Evolutionary conservation across 2,113 vertebrate species (phyloP), one percentile per base, ranked within the genome.

Genomic region (Perca flavescens): DNA sequence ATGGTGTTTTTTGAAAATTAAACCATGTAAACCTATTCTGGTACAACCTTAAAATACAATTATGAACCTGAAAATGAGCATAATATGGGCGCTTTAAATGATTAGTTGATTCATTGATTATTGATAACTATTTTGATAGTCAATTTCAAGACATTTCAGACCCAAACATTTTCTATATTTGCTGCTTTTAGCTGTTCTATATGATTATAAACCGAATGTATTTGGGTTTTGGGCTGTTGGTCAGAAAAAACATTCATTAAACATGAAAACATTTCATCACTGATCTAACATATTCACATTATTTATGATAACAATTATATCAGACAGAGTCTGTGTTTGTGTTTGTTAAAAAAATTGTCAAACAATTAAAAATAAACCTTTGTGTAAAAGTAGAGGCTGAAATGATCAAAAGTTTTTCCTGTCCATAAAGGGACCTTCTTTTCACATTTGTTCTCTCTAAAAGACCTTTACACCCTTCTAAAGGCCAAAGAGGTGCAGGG

Each of bases 361-460:
- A n/a, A n/a, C n/a, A n/a, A n/a, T n/a, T n/a, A n/a, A 89, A 91
- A 93, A 88, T 77, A 85, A 90, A 79, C 85, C 73, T 85, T 90
- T 92, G 89, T 92, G n/a, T n/a, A n/a, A n/a, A n/a, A n/a, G n/a
- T n/a, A n/a, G n/a, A n/a, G n/a, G n/a, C n/a, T n/a, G n/a, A n/a
- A n/a, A n/a, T n/a, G n/a, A n/a, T n/a, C n/a, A n/a, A n/a, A n/a
- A n/a, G n/a, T n/a, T n/a, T 36, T 40, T 63, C 68, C 62, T 54
- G 52, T 61, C 61, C 65, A 83, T 82, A 86, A 84, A 86, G 77
- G 78, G 76, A 84, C 58, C 68, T 43, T 72, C 46, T 91, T 78
- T 75, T 67, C 65, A 78, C 56, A 82, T 61, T 22, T 66, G 46
- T 49, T 83, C 71, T 25, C 56, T 68, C 61, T 70, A 46, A 72